Base-by-base conservation (phyloP, 1,140 invertebrate species). In the Paraescarpia echinospica region DNA sequence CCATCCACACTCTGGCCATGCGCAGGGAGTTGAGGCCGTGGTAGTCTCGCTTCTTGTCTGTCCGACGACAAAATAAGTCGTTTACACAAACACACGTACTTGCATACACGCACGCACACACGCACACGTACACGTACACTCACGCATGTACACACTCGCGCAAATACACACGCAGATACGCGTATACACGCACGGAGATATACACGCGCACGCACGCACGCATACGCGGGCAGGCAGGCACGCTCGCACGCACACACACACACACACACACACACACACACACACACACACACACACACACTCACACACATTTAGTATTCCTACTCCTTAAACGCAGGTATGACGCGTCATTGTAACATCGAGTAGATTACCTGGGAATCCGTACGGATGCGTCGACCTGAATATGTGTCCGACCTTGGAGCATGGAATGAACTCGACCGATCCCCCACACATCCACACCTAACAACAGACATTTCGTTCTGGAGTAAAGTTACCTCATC, bases 381-480 rank as follows among this genome's bases (percentile, higher is more conserved):
- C 93, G 92, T 96, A 96, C 22, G 95, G 95, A 34, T 94, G 94
- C 35, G 94, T 93, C 34, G 94, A 93, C 31, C 99, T 97, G 95
- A 99, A 99, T 33, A 99, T 97, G 96, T 99, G 99, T 0, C 99
- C 99, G 0, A 99, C 99, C 95, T 99, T 98, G 18, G 98, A 99
- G 95, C 99, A 99, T 0, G 99, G 98, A 0, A 98, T 97, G 91
- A 99, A 99, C 96, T 99, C 98, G 0, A 99, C 97, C 90, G 97
- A 97, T 0, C 99, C 99, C 0, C 99, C 99, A 95, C 99, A 99
- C 96, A 99, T 99, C 99, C 99, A 99, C 0, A 99, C 97, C 95
- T 98, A 33, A 1, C 89, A 92, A 77, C 34, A 92, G 14, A 92
- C 18, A 4, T 77, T 2, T 77, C 22, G 2, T 77, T 77, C 59